Evolutionary conservation across 2,113 vertebrate species (phyloP), one percentile per base, ranked within the genome.

Genomic region (Eulacestoma nigropectus): DNA sequence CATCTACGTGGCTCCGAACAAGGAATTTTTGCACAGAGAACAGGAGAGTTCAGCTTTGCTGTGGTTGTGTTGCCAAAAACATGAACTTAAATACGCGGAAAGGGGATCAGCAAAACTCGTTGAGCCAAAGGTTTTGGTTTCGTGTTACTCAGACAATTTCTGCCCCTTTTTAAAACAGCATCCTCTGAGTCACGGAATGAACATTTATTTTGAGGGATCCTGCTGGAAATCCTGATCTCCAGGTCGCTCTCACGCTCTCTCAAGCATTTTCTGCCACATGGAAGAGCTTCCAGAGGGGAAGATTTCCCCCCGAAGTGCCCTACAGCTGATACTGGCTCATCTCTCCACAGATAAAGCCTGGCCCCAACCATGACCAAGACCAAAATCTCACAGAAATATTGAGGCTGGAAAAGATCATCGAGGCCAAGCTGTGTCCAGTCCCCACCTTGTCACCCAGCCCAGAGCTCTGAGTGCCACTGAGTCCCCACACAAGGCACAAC

Each of bases 31-130:
- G 39, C 13, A 33, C 27, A 37, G 23, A 49, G 52, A 87, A 55
- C 15, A 6, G 29, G 30, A 53, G 57, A 68, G 27, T 22, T 87
- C 53, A 23, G 62, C 13, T 87, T 92, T 74, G 10, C 63, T 80
- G 74, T 2, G 47, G 26, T 32, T 11, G 2, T 0, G 2, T 10
- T 87, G 82, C 70, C 85, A 93, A 87, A 91, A 91, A 17, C n/a
- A 63, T 56, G 67, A 30, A 70, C 23, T 94, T 42, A 73, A 80
- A 76, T 21, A 16, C 0, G 0, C 0, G 3, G 3, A 60, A 37
- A 63, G 32, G 47, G 44, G 62, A 78, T 78, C 55, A 76, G 86
- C 18, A 39, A 89, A 84, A 79, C 57, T 56, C 10, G 14, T 60
- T 4, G 62, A 80, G 67, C 26, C 4, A 6, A 93, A 89, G 70